A percentile compares a stretch with the other conserved stretches of the same genome.
Evolutionary conservation across 2,113 vertebrate species (phyloP).

Genomic region (Muntiacus muntjak): DNA sequence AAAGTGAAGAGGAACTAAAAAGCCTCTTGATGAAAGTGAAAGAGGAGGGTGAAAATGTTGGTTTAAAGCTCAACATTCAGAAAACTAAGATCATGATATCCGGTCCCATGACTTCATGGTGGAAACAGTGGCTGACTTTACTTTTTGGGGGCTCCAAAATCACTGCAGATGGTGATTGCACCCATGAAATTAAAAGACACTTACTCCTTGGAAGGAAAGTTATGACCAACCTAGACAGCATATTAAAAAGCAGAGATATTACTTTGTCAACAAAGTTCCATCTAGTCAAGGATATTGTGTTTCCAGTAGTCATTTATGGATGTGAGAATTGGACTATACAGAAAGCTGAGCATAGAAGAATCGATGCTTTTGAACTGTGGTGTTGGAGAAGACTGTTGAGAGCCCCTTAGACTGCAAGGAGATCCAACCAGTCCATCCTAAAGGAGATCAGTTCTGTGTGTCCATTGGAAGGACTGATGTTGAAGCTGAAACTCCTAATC

Average conservation of each 20-base stretch:
- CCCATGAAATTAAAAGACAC: neutral
- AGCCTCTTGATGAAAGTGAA: neutral
- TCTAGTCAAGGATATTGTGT: neutral
- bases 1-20: too few species aligned
- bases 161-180: neutral
- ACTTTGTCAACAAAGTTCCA: neutral
- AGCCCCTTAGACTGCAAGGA: too few species aligned
- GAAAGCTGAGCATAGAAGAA: neutral
- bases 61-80: neutral
- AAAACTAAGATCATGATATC: neutral
- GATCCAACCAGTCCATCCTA: too few species aligned
- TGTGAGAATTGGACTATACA: neutral
- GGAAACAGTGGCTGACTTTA: neutral
- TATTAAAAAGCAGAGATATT: neutral
- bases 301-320: neutral
- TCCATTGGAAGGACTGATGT: neutral
- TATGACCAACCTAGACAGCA: neutral
- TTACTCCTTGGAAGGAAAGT: neutral
- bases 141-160: accelerated
- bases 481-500: neutral
- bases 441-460: neutral
- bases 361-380: too few species aligned
- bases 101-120: neutral
- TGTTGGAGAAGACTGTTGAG: too few species aligned
- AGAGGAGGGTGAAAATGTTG: neutral